A percentile compares a stretch with the other conserved stretches of the same genome.
Conservation (phyloP, 2,888 invertebrate species). For the Ecdyonurus torrentis region DNA sequence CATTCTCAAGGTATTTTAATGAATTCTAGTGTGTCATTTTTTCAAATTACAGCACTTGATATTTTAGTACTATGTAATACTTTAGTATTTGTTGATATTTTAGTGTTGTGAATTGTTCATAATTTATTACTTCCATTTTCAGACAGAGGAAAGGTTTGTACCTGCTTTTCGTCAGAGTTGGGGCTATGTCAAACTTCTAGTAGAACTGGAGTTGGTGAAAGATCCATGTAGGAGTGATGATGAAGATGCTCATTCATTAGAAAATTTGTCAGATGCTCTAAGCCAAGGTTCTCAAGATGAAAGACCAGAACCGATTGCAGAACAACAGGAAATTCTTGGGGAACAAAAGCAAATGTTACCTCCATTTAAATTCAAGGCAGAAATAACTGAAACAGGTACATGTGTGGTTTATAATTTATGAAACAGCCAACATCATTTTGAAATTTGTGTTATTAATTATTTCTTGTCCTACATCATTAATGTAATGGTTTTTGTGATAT, state of each 20-base stretch:
- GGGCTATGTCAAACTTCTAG: conserved; percentile 49
- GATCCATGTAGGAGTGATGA: conserved; percentile 29
- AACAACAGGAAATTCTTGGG: neutral
- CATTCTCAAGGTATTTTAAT: conserved; percentile 29
- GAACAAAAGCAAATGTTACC: neutral
- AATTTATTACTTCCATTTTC: conserved; percentile 14
- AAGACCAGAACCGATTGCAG: neutral
- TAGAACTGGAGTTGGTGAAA: conserved; percentile 50
- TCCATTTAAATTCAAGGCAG: conserved; percentile 31
- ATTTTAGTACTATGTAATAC: neutral
- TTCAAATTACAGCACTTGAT: neutral
- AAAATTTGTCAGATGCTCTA: conserved; percentile 22
- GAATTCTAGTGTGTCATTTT: conserved; percentile 18
- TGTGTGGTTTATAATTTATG: too few species aligned
- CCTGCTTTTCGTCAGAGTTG: conserved; percentile 47
- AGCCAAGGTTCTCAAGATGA: conserved; percentile 15
- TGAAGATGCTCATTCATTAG: conserved; percentile 39
- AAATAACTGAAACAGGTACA: conserved; percentile 50
- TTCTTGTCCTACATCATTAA: too few species aligned
- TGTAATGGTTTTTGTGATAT: too few species aligned
- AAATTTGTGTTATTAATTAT: too few species aligned
- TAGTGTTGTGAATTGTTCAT: neutral
- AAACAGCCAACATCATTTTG: too few species aligned
- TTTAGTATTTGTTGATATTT: neutral
- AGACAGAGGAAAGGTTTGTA: conserved; percentile 40